phyloP scores from a whole-genome alignment of 2,113 vertebrate genomes.

The Talpa occidentalis region DNA sequence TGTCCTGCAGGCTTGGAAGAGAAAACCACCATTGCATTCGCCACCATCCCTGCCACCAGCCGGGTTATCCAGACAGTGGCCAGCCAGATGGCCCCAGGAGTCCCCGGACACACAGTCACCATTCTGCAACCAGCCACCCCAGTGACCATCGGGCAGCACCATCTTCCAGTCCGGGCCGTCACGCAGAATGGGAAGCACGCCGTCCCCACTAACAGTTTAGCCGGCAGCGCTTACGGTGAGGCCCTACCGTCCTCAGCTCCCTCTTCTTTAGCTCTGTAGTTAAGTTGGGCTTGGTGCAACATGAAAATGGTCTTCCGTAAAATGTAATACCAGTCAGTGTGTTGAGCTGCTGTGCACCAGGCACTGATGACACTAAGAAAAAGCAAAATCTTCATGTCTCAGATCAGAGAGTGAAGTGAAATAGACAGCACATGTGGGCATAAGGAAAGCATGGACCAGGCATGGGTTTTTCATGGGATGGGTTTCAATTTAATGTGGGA shows the following conservation, averaged over 20 bases:
- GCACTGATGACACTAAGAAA: not conserved
- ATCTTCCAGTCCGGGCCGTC: constrained; percentile 92
- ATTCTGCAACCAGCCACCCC: constrained; percentile 91
- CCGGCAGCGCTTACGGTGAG: constrained; percentile 91
- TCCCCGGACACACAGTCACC: constrained; percentile 90
- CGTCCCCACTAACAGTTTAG: constrained; percentile 88
- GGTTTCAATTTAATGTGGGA: rapidly evolving
- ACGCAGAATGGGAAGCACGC: constrained; percentile 97
- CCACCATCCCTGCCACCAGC: constrained; percentile 87
- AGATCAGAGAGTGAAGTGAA: not conserved
- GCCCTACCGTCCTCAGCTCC: not conserved
- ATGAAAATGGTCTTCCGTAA: rapidly evolving
- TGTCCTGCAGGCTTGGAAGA: constrained; percentile 87
- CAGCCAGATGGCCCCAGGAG: constrained; percentile 87
- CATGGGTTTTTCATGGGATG: not conserved
- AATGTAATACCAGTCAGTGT: rapidly evolving
- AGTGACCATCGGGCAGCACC: constrained; percentile 91
- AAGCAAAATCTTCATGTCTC: rapidly evolving
- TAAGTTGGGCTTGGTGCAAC: no score
- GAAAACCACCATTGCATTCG: constrained; percentile 88
- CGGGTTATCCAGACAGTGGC: constrained; percentile 95
- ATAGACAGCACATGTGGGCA: no score
- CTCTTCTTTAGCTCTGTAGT: no score
- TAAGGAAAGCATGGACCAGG: no score
- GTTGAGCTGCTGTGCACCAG: not conserved